Conservation (phyloP, 2,113 vertebrate genomes). For the Tetrax tetrax region DNA sequence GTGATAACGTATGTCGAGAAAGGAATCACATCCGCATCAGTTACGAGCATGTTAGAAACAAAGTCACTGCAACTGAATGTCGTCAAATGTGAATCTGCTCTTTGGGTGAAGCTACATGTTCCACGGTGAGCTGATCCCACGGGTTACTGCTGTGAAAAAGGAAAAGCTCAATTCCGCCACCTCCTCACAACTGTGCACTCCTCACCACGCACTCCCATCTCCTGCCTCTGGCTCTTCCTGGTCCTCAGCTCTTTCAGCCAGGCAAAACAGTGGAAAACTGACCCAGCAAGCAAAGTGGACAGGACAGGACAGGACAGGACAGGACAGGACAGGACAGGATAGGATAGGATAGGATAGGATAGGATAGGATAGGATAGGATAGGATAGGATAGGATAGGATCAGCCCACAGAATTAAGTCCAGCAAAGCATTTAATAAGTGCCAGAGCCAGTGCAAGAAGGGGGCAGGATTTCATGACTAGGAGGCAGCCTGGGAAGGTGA, state of each 20-base stretch:
- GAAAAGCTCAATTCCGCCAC: neutral
- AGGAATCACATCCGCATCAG: conserved; percentile 69
- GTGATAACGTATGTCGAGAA: conserved; percentile 34
- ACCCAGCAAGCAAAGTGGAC: neutral
- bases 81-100: conserved; percentile 53
- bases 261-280: neutral
- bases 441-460: neutral
- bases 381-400: neutral
- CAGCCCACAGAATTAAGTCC: neutral
- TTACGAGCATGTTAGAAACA: conserved; percentile 65
- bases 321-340: neutral
- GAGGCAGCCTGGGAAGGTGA: neutral
- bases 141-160: neutral
- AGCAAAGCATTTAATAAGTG: neutral
- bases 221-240: neutral
- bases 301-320: neutral
- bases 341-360: too few relatives aligned
- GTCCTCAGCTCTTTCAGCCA: neutral
- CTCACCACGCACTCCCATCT: neutral
- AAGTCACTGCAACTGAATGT: conserved; percentile 26
- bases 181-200: neutral
- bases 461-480: neutral
- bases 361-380: too few relatives aligned
- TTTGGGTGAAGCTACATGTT: neutral
- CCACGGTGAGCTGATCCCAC: neutral